Base-by-base conservation (phyloP, 2,888 invertebrate genomes). In the Atethmia centrago region DNA sequence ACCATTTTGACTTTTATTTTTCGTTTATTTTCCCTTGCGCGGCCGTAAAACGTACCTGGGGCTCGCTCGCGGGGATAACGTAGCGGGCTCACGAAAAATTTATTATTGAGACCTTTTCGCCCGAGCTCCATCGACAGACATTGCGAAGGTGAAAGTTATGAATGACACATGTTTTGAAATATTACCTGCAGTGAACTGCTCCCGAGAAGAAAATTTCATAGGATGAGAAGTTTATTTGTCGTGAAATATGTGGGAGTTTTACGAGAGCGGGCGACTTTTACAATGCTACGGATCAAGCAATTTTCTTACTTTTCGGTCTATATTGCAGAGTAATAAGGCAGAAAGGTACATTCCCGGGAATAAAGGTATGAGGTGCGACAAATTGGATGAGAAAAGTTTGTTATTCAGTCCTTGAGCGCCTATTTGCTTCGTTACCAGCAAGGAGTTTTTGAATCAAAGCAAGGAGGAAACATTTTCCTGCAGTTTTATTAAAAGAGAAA, bases 141-240 rank as follows among this genome's bases (percentile, higher is more conserved):
- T 96, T 96, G 95, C 96, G 94, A 95, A 95, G 93, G 95, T 92
- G 93, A 95, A 96, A 96, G 95, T 96, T 96, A 96, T 96, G 96
- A 96, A 96, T 96, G 96, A 96, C 96, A 96, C 95, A 95, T 96
- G 96, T 96, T 96, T 96, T 96, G 96, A 96, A 96, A 96, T 96
- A 96, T 96, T 95, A 95, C 96, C 95, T 95, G 94, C 94, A 95
- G 92, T 94, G 93, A 95, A 95, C 94, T 94, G 94, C 94, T 94
- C 93, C 92, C 90, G 89, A 91, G 92, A 93, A 94, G 92, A 93
- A 93, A 94, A 94, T 94, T 95, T 95, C 94, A 94, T 94, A 89
- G 93, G 94, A 95, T 94, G 93, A 94, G 95, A 95, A 95, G 95
- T 96, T 96, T 95, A 96, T 95, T 95, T 95, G 95, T 95, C 95